A percentile compares a stretch with the other conserved stretches of the same genome.
Evolutionary conservation across 2,113 vertebrate species (phyloP).

Genomic region (Pycnonotus jocosus): DNA sequence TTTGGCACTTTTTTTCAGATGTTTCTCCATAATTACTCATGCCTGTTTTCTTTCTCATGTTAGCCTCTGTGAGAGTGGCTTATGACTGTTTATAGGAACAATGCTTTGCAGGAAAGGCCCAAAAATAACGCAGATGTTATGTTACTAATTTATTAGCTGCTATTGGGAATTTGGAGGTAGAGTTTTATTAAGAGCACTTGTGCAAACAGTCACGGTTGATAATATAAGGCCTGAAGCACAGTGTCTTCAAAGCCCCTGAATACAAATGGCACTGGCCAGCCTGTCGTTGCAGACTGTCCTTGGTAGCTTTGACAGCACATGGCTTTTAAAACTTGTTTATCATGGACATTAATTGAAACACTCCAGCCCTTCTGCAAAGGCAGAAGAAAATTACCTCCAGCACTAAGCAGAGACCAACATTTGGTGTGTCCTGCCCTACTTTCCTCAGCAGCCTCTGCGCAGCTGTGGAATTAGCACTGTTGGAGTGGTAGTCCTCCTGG

Average conservation of each 20-base stretch:
- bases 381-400: background rate
- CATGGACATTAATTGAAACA: background rate
- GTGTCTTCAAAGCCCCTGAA: background rate
- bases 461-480: background rate
- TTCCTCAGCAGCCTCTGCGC: background rate
- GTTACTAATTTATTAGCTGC: conserved; percentile 15
- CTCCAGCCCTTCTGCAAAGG: background rate
- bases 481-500: background rate
- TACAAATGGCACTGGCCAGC: background rate
- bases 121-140: background rate
- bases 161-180: background rate
- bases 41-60: conserved; percentile 16
- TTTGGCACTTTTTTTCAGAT: background rate
- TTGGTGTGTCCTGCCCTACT: background rate
- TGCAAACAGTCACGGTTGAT: background rate
- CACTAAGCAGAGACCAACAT: background rate
- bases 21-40: background rate
- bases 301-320: background rate
- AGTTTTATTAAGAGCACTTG: conserved; percentile 26
- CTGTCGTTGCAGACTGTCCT: background rate
- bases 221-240: background rate
- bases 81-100: background rate
- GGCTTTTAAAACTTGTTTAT: background rate
- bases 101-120: background rate
- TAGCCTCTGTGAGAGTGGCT: background rate